Percentiles rank a stretch among this genome's conserved stretches.
These are phyloP conservation scores for Hemistola chrysoprasaria DNA, from an alignment of 2,888 invertebrate genomes.

Conservation along the genomic window DNA sequence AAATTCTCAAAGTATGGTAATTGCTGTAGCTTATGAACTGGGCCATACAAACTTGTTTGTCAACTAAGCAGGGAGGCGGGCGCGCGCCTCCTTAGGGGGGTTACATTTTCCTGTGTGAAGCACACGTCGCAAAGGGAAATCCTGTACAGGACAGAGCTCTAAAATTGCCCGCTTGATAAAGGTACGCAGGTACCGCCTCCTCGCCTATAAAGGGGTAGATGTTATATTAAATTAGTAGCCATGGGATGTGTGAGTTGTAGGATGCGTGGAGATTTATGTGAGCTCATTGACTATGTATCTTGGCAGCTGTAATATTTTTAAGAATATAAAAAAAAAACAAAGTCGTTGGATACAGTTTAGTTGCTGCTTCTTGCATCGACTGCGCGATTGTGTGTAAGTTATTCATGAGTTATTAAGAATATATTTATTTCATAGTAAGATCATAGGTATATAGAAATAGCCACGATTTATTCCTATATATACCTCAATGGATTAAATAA, in stretches of 20 bases:
- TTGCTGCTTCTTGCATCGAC: no score
- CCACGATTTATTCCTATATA: no score
- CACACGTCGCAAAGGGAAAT: slow-evolving; percentile 79
- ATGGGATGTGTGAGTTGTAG: slow-evolving; percentile 4
- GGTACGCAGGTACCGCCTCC: slow-evolving; percentile 47
- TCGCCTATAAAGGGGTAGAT: slow-evolving; percentile 24
- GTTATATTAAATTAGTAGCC: slow-evolving; percentile 27
- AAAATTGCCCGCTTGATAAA: slow-evolving; percentile 72
- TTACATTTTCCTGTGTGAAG: slow-evolving; percentile 78
- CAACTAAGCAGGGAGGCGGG: slow-evolving; percentile 69
- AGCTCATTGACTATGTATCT: no score
- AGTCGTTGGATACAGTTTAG: no score
- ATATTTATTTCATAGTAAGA: no score
- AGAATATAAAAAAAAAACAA: no score
- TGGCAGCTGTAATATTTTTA: no score
- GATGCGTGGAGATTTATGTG: neutral
- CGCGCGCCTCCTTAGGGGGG: slow-evolving; percentile 53
- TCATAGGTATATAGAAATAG: no score
- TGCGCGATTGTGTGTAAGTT: no score
- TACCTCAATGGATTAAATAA: no score
- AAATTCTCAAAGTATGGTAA: no score
- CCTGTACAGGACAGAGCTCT: slow-evolving; percentile 79
- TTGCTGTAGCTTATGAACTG: slow-evolving; percentile 23
- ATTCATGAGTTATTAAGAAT: no score
- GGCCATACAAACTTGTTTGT: slow-evolving; percentile 50